phyloP scores from a whole-genome alignment of 2,113 vertebrate species.

The Hypocryptadius cinnamomeus region DNA sequence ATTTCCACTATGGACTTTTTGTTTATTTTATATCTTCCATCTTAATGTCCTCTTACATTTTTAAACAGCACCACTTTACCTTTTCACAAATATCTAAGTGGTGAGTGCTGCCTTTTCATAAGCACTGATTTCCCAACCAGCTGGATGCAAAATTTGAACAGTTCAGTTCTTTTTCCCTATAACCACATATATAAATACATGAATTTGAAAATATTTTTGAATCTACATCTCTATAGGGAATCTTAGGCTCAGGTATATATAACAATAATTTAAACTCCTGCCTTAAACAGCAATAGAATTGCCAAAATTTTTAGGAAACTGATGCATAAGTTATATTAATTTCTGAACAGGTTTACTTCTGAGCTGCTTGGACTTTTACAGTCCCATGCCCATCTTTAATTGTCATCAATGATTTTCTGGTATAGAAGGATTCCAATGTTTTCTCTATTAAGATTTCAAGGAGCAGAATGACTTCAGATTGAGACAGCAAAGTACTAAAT shows the following conservation, averaged over 20 bases:
- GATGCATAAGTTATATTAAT: background rate
- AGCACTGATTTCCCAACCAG: background rate
- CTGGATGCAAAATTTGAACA: background rate
- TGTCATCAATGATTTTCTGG: background rate
- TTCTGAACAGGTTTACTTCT: background rate
- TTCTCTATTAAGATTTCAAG: background rate
- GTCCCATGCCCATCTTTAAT: background rate
- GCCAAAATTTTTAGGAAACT: background rate
- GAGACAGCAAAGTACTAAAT: background rate
- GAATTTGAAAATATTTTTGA: background rate
- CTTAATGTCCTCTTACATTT: constrained; percentile 13
- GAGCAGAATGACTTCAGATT: background rate
- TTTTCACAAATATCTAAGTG: background rate
- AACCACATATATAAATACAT: background rate
- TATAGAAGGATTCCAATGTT: background rate
- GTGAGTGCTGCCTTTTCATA: background rate
- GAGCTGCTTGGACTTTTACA: background rate
- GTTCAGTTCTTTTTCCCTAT: background rate
- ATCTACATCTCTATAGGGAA: background rate
- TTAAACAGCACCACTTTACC: background rate
- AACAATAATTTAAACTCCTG: background rate
- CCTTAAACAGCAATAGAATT: background rate
- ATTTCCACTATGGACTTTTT: constrained; percentile 43
- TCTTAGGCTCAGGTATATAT: background rate
- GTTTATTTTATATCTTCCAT: constrained; percentile 13